phyloP scores from a whole-genome alignment of 2,888 invertebrate species.

The Lepetodrilus schrolli region DNA sequence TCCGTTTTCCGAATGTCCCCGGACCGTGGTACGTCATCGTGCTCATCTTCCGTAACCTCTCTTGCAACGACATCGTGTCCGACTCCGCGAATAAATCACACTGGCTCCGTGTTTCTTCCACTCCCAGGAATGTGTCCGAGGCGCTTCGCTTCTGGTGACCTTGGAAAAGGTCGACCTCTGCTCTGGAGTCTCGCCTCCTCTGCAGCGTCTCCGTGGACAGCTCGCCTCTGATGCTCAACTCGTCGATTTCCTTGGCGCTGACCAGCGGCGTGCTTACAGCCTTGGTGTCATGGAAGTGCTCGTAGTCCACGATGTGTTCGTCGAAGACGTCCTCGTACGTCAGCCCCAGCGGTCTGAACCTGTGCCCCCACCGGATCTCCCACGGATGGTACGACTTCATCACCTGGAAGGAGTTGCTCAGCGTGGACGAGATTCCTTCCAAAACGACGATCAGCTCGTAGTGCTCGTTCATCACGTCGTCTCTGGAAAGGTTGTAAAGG shows the following conservation, averaged over 20 bases:
- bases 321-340: slow-evolving; percentile 29
- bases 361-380: slow-evolving; percentile 56
- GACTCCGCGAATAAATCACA: neutral
- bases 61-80: neutral
- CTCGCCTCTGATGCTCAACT: neutral
- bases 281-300: slow-evolving; percentile 43
- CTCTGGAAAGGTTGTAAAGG: slow-evolving; percentile 89
- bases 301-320: slow-evolving; percentile 40
- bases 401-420: slow-evolving; percentile 55
- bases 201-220: slow-evolving; percentile 5
- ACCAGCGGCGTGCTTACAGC: slow-evolving; percentile 41
- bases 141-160: neutral
- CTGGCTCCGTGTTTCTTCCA: neutral
- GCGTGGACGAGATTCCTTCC: slow-evolving; percentile 83
- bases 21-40: slow-evolving; percentile 3
- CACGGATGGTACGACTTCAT: slow-evolving; percentile 54
- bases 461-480: slow-evolving; percentile 89
- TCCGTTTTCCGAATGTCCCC: neutral
- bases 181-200: slow-evolving; percentile 10
- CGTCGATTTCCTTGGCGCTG: slow-evolving; percentile 37
- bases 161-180: neutral
- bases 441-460: slow-evolving; percentile 96
- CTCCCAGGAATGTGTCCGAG: slow-evolving; percentile 30
- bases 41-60: neutral
- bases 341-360: slow-evolving; percentile 42